Evolutionary conservation across 2,797 vertebrate species (phyloP).

Genomic region (Galagoides demidoff): DNA sequence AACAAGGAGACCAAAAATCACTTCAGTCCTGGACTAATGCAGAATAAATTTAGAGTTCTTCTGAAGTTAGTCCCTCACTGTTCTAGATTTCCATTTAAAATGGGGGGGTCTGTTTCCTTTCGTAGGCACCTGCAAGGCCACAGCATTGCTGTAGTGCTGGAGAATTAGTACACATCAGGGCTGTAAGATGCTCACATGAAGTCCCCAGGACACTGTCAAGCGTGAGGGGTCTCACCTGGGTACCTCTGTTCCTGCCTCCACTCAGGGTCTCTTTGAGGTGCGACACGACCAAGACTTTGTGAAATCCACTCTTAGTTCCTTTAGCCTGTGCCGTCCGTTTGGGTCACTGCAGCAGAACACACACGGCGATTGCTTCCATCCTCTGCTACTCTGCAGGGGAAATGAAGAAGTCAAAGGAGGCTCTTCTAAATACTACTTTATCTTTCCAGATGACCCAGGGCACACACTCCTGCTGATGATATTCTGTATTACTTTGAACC

Average conservation of each 20-base stretch:
- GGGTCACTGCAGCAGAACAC: background rate
- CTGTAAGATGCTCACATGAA: background rate
- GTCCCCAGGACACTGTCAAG: background rate
- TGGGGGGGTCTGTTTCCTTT: background rate
- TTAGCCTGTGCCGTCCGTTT: background rate
- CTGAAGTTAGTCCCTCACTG: background rate
- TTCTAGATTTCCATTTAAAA: background rate
- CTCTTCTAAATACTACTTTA: background rate
- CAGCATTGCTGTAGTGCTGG: background rate
- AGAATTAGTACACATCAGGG: background rate
- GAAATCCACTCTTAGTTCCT: background rate
- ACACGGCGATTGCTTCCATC: background rate
- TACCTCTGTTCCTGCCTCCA: background rate
- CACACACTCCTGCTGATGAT: background rate
- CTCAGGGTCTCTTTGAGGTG: background rate
- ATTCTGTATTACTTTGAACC: slow-evolving; percentile 14
- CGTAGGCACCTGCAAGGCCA: background rate
- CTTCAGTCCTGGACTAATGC: background rate
- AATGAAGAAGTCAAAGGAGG: slow-evolving; percentile 23
- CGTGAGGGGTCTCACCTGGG: background rate
- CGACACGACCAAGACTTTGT: background rate
- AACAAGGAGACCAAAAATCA: background rate
- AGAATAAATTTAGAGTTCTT: background rate
- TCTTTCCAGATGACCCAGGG: background rate
- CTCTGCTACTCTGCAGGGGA: background rate